phyloP scores from a whole-genome alignment of 2,888 invertebrate species.

The Cyclophora albipunctata region DNA sequence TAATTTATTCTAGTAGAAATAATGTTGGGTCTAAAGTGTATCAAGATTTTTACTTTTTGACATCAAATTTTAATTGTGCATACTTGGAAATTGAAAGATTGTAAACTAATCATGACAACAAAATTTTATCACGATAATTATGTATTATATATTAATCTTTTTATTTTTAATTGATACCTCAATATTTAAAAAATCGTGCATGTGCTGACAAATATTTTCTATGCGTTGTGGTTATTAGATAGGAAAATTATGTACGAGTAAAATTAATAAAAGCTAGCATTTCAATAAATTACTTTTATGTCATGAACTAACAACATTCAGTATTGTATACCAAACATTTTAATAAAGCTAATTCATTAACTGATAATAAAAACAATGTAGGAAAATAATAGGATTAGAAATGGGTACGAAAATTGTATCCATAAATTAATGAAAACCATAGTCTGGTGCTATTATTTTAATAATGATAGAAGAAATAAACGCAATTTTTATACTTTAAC shows the following conservation, averaged over 20 bases:
- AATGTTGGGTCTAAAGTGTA: not conserved
- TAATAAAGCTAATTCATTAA: not conserved
- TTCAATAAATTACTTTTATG: too few relatives aligned
- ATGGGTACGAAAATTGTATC: too few relatives aligned
- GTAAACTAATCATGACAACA: too few relatives aligned
- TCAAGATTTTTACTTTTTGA: too few relatives aligned
- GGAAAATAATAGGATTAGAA: too few relatives aligned
- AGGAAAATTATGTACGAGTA: too few relatives aligned
- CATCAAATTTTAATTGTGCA: too few relatives aligned
- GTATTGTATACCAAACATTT: conserved; percentile 13
- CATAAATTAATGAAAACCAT: conserved; percentile 5
- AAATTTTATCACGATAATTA: not conserved
- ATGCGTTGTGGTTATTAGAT: too few relatives aligned
- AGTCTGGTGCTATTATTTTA: conserved; percentile 18
- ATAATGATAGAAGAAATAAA: conserved; percentile 5
- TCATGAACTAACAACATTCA: conserved; percentile 2
- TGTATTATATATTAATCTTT: conserved; percentile 4
- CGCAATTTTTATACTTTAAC: conserved; percentile 13
- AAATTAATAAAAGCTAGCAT: too few relatives aligned
- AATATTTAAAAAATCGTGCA: too few relatives aligned
- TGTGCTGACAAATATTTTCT: too few relatives aligned
- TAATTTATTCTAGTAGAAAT: not conserved
- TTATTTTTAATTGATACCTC: not conserved
- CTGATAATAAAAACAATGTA: not conserved
- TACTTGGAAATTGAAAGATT: too few relatives aligned